These are phyloP conservation scores for Drosophila nigromelanica DNA, from an alignment of 1,140 invertebrate species.

Conservation along the genomic window DNA sequence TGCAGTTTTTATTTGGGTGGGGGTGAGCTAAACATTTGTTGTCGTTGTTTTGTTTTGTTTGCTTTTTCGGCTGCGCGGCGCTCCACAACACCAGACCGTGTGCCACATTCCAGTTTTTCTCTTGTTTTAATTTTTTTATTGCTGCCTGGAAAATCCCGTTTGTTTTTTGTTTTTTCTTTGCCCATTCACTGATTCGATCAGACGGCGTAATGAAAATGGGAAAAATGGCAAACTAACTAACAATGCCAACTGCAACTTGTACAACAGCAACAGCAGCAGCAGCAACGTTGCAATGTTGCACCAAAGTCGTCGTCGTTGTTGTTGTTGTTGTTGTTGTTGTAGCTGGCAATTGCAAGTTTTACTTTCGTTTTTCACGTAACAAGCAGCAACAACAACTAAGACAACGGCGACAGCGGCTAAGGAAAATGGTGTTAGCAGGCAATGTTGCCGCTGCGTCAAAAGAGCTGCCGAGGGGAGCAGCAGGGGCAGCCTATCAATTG, in stretches of 20 bases:
- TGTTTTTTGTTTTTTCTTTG: constrained; percentile 40
- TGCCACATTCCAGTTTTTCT: constrained; percentile 75
- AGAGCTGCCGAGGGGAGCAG: not conserved
- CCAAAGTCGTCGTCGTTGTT: constrained; percentile 54
- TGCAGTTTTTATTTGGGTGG: constrained; percentile 50
- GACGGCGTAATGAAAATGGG: constrained; percentile 71
- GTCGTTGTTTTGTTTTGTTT: constrained; percentile 46
- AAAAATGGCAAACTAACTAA: constrained; percentile 67
- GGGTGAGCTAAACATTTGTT: constrained; percentile 36
- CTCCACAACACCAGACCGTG: constrained; percentile 52
- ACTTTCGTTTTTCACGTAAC: constrained; percentile 81
- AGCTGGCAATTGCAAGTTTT: constrained; percentile 62
- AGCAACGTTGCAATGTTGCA: constrained; percentile 60
- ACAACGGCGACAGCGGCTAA: constrained; percentile 45
- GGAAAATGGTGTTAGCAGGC: constrained; percentile 81
- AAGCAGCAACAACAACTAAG: constrained; percentile 18
- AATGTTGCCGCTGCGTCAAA: constrained; percentile 64
- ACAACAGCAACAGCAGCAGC: constrained; percentile 12
- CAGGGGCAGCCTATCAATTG: constrained; percentile 58
- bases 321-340: constrained; percentile 4
- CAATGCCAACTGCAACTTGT: constrained; percentile 73
- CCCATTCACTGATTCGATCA: constrained; percentile 80
- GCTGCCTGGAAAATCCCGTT: constrained; percentile 72
- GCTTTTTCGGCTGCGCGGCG: constrained; percentile 30
- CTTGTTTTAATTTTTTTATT: constrained; percentile 1